Evolutionary conservation across 2,888 invertebrate species (phyloP).

Genomic region (Diaphora mendica): DNA sequence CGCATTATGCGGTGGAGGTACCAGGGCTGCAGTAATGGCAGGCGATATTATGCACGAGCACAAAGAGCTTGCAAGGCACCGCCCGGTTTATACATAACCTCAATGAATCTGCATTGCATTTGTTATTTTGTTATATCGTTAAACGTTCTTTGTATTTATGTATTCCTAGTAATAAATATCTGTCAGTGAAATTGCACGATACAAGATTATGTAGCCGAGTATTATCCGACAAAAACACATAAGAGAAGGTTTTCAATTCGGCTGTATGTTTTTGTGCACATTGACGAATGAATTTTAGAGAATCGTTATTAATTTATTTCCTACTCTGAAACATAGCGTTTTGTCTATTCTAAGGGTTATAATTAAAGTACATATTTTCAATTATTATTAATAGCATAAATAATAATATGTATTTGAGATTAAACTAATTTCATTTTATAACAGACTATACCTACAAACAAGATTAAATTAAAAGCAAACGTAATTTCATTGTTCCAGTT

Average conservation of each 20-base stretch:
- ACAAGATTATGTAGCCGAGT: background rate
- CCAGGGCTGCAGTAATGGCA: conserved; percentile 16
- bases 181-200: background rate
- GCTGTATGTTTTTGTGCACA: background rate
- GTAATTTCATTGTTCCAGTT: background rate
- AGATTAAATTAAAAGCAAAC: background rate
- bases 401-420: background rate
- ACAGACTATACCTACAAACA: background rate
- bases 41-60: conserved; percentile 21
- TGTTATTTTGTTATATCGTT: conserved; percentile 16
- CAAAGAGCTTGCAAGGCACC: conserved; percentile 18
- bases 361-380: too few species aligned
- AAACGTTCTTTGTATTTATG: conserved; percentile 2
- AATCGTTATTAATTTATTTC: background rate
- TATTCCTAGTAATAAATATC: background rate
- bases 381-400: background rate
- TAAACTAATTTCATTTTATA: background rate
- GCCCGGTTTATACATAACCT: conserved; percentile 11
- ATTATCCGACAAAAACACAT: background rate
- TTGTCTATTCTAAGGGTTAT: background rate
- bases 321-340: background rate
- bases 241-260: too few species aligned
- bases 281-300: background rate
- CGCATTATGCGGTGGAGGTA: conserved; percentile 14
- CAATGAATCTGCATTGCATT: conserved; percentile 18